These are phyloP conservation scores for Thamnaconus septentrionalis DNA, from an alignment of 2,113 vertebrate species.

Conservation along the genomic window DNA sequence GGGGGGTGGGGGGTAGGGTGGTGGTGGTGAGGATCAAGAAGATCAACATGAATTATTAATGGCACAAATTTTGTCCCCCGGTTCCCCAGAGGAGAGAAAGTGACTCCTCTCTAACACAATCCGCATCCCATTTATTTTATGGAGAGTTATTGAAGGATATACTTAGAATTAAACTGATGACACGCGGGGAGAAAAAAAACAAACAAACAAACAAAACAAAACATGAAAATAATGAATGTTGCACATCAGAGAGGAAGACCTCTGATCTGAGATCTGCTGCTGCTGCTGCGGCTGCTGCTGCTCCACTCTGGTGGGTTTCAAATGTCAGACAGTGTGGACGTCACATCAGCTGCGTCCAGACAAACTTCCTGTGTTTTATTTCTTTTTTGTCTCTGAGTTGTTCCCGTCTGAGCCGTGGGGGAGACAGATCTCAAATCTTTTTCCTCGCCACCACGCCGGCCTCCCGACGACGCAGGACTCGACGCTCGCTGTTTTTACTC, in stretches of 20 bases:
- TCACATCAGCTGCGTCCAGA: too few species aligned
- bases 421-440: too few species aligned
- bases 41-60: constrained; percentile 78
- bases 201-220: constrained; percentile 28
- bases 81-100: constrained; percentile 58
- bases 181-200: constrained; percentile 41
- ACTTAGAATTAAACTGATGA: constrained; percentile 70
- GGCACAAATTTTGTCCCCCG: constrained; percentile 59
- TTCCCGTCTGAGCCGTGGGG: too few species aligned
- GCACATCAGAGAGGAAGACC: constrained; percentile 17
- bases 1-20: too few species aligned
- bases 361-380: too few species aligned
- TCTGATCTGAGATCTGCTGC: neutral
- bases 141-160: constrained; percentile 73
- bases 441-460: too few species aligned
- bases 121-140: constrained; percentile 75
- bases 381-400: too few species aligned
- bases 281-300: too few species aligned
- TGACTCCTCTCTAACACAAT: constrained; percentile 59
- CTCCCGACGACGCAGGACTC: too few species aligned
- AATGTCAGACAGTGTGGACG: too few species aligned
- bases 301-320: too few species aligned
- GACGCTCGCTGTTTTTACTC: constrained; percentile 29
- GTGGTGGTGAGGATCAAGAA: constrained; percentile 62
- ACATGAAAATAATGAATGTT: constrained; percentile 57